Conservation (phyloP, 2,113 vertebrate species). For the Grallaria varia region DNA sequence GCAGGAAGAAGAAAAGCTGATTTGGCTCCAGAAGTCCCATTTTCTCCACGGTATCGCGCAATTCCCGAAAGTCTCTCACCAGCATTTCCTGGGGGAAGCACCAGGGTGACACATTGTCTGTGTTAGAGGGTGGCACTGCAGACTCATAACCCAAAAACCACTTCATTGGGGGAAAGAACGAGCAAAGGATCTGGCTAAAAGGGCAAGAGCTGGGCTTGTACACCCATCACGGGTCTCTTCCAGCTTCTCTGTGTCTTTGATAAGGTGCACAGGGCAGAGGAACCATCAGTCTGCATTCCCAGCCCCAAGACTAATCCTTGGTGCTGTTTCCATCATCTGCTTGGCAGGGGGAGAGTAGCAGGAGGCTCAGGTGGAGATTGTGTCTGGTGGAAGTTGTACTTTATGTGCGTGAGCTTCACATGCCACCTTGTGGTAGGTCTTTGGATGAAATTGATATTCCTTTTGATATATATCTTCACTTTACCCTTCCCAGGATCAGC, state of each 20-base stretch:
- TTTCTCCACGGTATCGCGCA: slow-evolving; percentile 63
- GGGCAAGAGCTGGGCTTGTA: neutral
- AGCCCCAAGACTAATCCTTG: fast-evolving
- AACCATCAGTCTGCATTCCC: neutral
- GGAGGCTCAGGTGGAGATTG: neutral
- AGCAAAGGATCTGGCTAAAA: neutral
- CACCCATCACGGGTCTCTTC: neutral
- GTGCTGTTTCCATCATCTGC: neutral
- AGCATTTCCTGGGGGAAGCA: slow-evolving; percentile 64
- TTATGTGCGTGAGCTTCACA: fast-evolving
- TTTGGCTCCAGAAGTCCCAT: slow-evolving; percentile 74
- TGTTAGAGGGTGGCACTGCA: neutral
- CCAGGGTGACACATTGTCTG: neutral
- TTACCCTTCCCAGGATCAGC: neutral
- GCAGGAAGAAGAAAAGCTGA: slow-evolving; percentile 71
- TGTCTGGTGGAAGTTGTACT: neutral
- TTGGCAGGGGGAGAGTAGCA: neutral
- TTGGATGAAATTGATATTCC: neutral
- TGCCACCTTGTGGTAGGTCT: neutral
- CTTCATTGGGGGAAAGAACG: neutral
- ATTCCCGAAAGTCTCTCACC: slow-evolving; percentile 70
- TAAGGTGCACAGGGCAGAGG: neutral
- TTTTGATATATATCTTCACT: neutral
- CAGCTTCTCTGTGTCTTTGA: neutral
- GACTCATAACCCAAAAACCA: neutral